These are phyloP conservation scores for Idris sp. DNA, from an alignment of 1,140 invertebrate species.

Conservation along the genomic window DNA sequence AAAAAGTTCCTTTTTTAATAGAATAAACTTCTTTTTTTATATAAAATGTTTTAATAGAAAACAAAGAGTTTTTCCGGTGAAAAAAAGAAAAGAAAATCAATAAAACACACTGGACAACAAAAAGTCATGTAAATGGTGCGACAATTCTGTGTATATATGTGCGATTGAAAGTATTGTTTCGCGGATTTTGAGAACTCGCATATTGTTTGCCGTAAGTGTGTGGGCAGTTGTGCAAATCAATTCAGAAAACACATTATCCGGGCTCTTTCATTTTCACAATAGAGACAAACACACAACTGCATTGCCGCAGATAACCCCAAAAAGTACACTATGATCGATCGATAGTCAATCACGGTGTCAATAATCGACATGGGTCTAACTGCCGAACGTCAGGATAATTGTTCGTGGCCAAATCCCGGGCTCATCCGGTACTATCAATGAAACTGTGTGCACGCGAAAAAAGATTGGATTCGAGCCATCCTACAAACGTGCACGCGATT, in stretches of 20 bases:
- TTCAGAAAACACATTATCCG: constrained; percentile 48
- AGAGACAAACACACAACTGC: constrained; percentile 23
- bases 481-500: constrained; percentile 20
- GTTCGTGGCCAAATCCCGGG: constrained; percentile 37
- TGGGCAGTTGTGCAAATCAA: constrained; percentile 23
- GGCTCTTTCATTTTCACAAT: constrained; percentile 40
- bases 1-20: too few species aligned
- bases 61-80: too few species aligned
- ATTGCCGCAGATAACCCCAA: constrained; percentile 29
- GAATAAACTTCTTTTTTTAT: too few species aligned
- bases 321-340: constrained; percentile 36
- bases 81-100: too few species aligned
- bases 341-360: constrained; percentile 61
- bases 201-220: constrained; percentile 21
- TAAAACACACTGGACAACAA: too few species aligned
- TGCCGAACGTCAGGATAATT: constrained; percentile 58
- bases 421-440: constrained; percentile 24
- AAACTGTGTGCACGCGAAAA: constrained; percentile 19
- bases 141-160: too few species aligned
- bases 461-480: constrained; percentile 21
- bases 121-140: too few species aligned
- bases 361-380: constrained; percentile 52
- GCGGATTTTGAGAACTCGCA: too few species aligned
- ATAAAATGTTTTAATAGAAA: too few species aligned
- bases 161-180: too few species aligned